Evolutionary conservation across 2,797 vertebrate species (phyloP).

Genomic region (Poeciliopsis turneri): DNA sequence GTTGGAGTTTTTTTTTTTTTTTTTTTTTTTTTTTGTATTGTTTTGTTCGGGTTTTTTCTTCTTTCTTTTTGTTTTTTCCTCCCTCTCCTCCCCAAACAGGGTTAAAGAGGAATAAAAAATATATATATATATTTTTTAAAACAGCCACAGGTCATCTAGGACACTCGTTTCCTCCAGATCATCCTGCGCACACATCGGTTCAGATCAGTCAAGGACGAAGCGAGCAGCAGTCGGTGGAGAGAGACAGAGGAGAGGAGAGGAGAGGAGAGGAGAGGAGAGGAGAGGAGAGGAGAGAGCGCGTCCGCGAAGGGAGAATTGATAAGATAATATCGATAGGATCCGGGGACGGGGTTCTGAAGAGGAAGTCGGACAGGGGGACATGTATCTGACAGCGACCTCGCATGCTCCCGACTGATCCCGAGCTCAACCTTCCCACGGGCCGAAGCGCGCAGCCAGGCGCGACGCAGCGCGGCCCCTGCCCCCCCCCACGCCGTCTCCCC

Average conservation of each 20-base stretch:
- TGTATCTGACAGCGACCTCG: constrained; percentile 79
- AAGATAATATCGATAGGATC: constrained; percentile 7
- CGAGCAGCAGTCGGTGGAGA: constrained; percentile 4
- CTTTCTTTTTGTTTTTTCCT: neutral
- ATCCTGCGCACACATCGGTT: constrained; percentile 29
- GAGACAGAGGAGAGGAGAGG: no score
- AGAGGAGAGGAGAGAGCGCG: no score
- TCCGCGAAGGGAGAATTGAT: no score
- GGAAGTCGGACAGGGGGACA: constrained; percentile 71
- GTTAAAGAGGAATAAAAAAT: neutral
- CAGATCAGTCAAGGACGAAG: constrained; percentile 72
- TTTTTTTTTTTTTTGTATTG: neutral
- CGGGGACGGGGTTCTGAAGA: constrained; percentile 35
- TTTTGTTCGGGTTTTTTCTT: neutral
- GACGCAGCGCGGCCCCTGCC: constrained; percentile 39
- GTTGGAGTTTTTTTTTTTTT: neutral
- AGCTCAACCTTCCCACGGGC: constrained; percentile 67
- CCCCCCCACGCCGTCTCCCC: neutral
- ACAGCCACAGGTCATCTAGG: constrained; percentile 74
- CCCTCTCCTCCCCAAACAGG: constrained; percentile 12
- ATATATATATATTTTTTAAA: neutral
- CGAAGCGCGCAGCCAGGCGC: constrained; percentile 59
- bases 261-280: no score
- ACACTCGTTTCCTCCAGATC: constrained; percentile 48
- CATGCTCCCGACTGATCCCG: constrained; percentile 79